Conservation (phyloP, 1,140 invertebrate species). For the Pygmarrhopalites habei region DNA sequence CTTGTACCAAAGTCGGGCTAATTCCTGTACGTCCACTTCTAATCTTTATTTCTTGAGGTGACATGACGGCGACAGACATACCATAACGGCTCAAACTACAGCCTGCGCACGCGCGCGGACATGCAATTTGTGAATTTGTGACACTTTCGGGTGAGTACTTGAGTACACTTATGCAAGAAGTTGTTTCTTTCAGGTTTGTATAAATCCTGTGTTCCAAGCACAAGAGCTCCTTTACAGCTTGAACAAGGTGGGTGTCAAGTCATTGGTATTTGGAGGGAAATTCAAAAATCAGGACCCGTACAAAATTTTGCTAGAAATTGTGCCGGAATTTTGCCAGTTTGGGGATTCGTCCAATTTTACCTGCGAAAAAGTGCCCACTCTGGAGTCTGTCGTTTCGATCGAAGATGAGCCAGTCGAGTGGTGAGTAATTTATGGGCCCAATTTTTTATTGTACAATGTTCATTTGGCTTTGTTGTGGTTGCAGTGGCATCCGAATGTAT, state of each 20-base stretch:
- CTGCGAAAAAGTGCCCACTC: slow-evolving; percentile 1
- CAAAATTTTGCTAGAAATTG: slow-evolving; percentile 51
- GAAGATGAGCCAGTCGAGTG: background rate
- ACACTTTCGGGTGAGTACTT: no score
- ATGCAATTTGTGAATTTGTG: no score
- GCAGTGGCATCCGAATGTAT: slow-evolving; percentile 60
- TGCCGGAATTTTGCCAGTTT: slow-evolving; percentile 38
- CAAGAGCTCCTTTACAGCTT: slow-evolving; percentile 73
- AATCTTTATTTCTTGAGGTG: no score
- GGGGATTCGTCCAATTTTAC: slow-evolving; percentile 10
- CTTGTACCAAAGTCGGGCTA: no score
- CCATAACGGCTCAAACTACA: no score
- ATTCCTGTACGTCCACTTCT: no score
- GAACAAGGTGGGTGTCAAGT: slow-evolving; percentile 66
- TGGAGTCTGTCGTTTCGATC: slow-evolving; percentile 26
- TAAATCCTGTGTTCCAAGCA: slow-evolving; percentile 75
- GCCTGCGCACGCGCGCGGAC: no score
- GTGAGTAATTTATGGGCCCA: background rate
- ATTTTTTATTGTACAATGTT: slow-evolving; percentile 30
- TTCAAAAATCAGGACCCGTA: slow-evolving; percentile 67
- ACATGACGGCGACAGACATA: no score
- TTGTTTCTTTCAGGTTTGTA: slow-evolving; percentile 56
- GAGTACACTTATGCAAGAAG: no score
- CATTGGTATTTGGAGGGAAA: slow-evolving; percentile 57
- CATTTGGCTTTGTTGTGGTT: background rate